Percentiles rank a stretch among this genome's conserved stretches.
phyloP scores from a whole-genome alignment of 2,797 vertebrate species.

The Synaphobranchus kaupii region DNA sequence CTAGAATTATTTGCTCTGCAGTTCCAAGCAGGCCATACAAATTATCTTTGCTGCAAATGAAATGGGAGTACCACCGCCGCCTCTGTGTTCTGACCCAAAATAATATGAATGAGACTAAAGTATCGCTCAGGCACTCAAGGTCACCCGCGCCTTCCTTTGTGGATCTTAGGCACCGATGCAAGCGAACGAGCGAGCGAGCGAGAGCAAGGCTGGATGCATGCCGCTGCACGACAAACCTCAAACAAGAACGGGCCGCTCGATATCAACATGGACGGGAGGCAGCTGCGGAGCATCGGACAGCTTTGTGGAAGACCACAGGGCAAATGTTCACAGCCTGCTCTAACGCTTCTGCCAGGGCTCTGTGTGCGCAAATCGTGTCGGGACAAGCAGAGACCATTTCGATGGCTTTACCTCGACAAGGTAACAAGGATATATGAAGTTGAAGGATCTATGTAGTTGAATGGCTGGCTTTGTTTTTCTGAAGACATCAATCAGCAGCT shows the following conservation, averaged over 20 bases:
- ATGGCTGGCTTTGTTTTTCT: constrained; percentile 11
- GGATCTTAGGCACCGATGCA: not conserved
- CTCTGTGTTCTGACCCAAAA: not conserved
- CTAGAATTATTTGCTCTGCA: not conserved
- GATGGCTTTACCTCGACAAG: not conserved
- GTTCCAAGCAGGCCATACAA: not conserved
- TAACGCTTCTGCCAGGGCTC: not conserved
- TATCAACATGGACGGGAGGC: not conserved
- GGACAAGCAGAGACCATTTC: not conserved
- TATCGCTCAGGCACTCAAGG: not conserved
- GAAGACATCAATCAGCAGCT: constrained; percentile 3
- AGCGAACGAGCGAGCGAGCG: not conserved
- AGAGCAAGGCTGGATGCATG: not conserved
- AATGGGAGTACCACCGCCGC: not conserved
- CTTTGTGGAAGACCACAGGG: constrained; percentile 8
- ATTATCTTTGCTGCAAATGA: not conserved
- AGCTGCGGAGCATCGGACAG: not conserved
- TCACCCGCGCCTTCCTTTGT: not conserved
- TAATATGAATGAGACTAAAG: not conserved
- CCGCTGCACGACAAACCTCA: not conserved
- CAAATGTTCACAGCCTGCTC: not conserved
- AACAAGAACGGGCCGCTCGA: not conserved
- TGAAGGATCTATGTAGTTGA: not conserved
- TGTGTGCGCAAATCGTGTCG: not conserved
- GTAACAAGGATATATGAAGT: not conserved